Percentiles rank a stretch among this genome's conserved stretches.
phyloP scores from a whole-genome alignment of 2,113 vertebrate genomes.

The Ceratotherium simum region DNA sequence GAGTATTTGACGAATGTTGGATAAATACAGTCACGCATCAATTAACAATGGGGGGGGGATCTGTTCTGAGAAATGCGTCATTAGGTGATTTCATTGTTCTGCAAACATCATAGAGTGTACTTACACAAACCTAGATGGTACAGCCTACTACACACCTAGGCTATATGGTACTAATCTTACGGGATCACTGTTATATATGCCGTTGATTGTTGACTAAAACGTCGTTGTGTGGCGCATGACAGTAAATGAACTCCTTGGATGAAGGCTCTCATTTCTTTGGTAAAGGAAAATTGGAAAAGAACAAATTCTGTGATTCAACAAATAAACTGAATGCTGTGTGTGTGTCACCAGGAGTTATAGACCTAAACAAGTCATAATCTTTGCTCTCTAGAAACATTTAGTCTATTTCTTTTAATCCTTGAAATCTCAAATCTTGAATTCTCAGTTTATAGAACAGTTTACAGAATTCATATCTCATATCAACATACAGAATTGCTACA shows the following conservation, averaged over 20 bases:
- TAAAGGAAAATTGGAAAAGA: neutral
- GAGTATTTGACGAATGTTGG: neutral
- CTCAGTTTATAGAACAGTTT: neutral
- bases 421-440: neutral
- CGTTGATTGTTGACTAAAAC: no score
- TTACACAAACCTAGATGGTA: no score
- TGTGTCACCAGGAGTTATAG: neutral
- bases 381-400: neutral
- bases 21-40: no score
- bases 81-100: no score
- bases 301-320: neutral
- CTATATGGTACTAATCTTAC: no score
- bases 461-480: neutral
- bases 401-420: neutral
- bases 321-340: neutral
- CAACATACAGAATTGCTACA: neutral
- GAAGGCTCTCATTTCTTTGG: neutral
- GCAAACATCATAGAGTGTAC: no score
- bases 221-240: neutral
- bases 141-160: no score
- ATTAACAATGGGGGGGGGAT: no score
- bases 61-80: no score
- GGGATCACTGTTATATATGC: no score
- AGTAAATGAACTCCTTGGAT: neutral
- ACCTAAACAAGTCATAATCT: neutral